Base-by-base conservation (phyloP, 2,797 vertebrate species). In the Rhynchonycteris naso region DNA sequence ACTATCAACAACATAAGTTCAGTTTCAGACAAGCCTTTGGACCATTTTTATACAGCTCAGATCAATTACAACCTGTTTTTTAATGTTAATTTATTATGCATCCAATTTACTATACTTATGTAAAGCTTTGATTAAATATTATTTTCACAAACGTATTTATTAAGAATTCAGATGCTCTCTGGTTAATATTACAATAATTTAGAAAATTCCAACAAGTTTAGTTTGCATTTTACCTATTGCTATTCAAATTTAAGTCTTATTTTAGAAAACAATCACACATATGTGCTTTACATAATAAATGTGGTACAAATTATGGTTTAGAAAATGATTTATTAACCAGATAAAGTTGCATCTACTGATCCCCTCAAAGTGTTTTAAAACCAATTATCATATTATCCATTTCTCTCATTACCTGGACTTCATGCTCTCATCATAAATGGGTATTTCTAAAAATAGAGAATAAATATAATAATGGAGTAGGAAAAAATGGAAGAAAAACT, bases 271-370 rank as follows among this genome's bases (percentile, higher is more conserved):
- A 78, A 50, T 66, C 38, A 66, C 28, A 76, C 7, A 19, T 15
- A 28, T 63, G 30, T 76, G 1, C 4, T 15, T 93, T 85, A 66
- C 1, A 50, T 87, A 89, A 75, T 78, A 92, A 81, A 58, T 38
- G 72, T 1, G 69, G 14, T 54, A 21, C 14, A 92, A 81, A 63
- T 69, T 96, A 76, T 86, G 10, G n/a, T 33, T 61, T 30, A 35
- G 19, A 91, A 90, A 94, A 80, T n/a, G 5, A 61, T 63, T 35
- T 76, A 80, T 63, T 85, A 78, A 83, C 14, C 43, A 50, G 7
- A 66, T 91, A 93, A 86, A 92, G 94, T 52, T 71, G 15, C 90
- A 81, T 79, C 47, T 38, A 78, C 1, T 65, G 59, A 88, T 72
- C 26, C 50, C 7, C 50, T 43, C 28, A 50, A 43, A 72, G 16